Percentiles rank a stretch among this genome's conserved stretches.
phyloP scores from a whole-genome alignment of 1,140 invertebrate species.

The Sinonovacula constricta region DNA sequence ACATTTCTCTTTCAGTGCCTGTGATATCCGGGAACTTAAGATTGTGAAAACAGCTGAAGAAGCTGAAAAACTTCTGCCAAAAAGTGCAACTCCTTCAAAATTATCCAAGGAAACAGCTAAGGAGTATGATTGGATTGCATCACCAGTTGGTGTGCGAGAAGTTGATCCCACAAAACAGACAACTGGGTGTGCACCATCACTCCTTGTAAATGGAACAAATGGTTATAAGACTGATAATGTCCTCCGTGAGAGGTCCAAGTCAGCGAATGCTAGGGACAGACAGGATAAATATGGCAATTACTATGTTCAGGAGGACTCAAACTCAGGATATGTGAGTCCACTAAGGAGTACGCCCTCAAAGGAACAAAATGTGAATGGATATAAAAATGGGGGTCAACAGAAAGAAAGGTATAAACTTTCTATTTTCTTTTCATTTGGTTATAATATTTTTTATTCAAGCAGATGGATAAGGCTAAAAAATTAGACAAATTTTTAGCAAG shows the following conservation, averaged over 20 bases:
- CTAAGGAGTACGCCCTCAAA: neutral
- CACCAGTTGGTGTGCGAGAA: slow-evolving; percentile 65
- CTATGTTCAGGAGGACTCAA: neutral
- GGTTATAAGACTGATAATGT: neutral
- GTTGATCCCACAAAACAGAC: slow-evolving; percentile 19
- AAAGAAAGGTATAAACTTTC: slow-evolving; percentile 2
- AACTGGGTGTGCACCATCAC: no score
- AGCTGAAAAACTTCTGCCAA: slow-evolving; percentile 77
- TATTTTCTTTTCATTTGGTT: no score
- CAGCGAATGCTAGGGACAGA: slow-evolving; percentile 3
- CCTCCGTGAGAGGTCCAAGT: neutral
- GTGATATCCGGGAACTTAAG: slow-evolving; percentile 82
- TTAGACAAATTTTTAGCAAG: no score
- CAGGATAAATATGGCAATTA: neutral
- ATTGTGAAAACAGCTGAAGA: slow-evolving; percentile 82
- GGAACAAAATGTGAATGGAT: slow-evolving; percentile 13
- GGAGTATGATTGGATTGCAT: slow-evolving; percentile 55
- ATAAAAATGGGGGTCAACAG: neutral
- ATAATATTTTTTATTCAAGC: no score
- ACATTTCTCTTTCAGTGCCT: slow-evolving; percentile 80
- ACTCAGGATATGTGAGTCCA: neutral
- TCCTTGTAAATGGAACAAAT: neutral
- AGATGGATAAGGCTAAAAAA: no score
- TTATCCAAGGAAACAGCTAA: slow-evolving; percentile 63
- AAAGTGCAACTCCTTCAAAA: slow-evolving; percentile 65